Evolutionary conservation across 2,888 invertebrate genomes (phyloP).

Genomic region (Isoperla grammatica): DNA sequence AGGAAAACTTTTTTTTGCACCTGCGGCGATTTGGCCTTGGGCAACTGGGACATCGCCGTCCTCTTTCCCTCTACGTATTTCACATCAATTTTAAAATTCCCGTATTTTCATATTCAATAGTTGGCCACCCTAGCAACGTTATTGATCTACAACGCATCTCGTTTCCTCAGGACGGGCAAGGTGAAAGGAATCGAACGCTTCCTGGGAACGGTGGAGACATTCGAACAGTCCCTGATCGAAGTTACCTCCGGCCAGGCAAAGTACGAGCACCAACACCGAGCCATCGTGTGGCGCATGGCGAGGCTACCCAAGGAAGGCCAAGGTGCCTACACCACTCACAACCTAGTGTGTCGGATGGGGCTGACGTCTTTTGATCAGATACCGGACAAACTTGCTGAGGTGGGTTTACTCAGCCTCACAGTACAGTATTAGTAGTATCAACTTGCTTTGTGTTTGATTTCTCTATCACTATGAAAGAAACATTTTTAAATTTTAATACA

Average conservation of each 20-base stretch:
- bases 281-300: conserved; percentile 98
- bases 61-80: no score
- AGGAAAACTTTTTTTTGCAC: no score
- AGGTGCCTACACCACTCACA: conserved; percentile 97
- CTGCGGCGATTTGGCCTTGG: no score
- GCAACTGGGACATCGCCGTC: neutral
- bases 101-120: no score
- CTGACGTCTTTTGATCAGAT: conserved; percentile 96
- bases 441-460: no score
- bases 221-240: conserved; percentile 89
- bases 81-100: no score
- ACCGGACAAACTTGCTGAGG: conserved; percentile 82
- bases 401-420: no score
- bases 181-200: conserved; percentile 90
- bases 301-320: conserved; percentile 97
- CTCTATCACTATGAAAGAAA: no score
- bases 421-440: no score
- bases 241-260: conserved; percentile 96
- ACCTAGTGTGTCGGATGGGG: conserved; percentile 89
- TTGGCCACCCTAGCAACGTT: no score
- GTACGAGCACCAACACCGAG: conserved; percentile 96
- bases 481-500: no score
- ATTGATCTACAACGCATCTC: no score
- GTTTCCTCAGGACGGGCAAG: conserved; percentile 72
- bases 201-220: conserved; percentile 82